Percentiles rank a stretch among this genome's conserved stretches.
Evolutionary conservation across 1,140 invertebrate species (phyloP).

Genomic region (Leptinotarsa lineolata): DNA sequence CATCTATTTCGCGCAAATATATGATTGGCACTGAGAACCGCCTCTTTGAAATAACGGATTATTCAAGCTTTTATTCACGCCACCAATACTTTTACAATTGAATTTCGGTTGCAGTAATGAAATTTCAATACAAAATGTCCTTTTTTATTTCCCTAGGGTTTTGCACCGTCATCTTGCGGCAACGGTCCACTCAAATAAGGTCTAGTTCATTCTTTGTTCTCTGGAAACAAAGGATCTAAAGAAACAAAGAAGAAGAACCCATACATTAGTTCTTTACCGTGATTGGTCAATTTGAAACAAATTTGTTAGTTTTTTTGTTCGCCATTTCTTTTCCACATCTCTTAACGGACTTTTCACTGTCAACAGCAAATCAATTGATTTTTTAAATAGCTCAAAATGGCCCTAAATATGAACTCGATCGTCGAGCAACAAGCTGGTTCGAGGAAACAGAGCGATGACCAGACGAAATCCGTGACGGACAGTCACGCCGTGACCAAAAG

Average conservation of each 20-base stretch:
- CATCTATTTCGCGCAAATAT: too few relatives aligned
- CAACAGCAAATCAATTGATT: constrained; percentile 17
- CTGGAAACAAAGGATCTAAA: not conserved
- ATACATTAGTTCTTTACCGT: not conserved
- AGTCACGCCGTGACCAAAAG: constrained; percentile 86
- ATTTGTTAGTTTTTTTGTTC: not conserved
- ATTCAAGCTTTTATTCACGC: too few relatives aligned
- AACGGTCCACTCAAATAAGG: too few relatives aligned
- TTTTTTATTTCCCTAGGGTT: too few relatives aligned
- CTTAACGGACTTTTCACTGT: constrained; percentile 24
- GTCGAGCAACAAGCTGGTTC: constrained; percentile 68
- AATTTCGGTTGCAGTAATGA: too few relatives aligned
- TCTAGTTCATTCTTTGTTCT: too few relatives aligned
- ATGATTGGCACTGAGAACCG: too few relatives aligned
- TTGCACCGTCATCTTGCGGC: too few relatives aligned
- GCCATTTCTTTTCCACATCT: constrained; percentile 14
- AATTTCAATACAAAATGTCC: too few relatives aligned
- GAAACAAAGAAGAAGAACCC: not conserved
- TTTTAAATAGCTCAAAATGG: constrained; percentile 61
- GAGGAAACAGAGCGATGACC: constrained; percentile 74
- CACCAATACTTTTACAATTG: too few relatives aligned
- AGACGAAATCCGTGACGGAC: constrained; percentile 72
- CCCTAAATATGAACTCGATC: constrained; percentile 82
- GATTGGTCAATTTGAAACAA: constrained; percentile 23
- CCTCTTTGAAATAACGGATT: too few relatives aligned